Evolutionary conservation across 2,113 vertebrate genomes (phyloP).

Genomic region (Dromas ardeola): DNA sequence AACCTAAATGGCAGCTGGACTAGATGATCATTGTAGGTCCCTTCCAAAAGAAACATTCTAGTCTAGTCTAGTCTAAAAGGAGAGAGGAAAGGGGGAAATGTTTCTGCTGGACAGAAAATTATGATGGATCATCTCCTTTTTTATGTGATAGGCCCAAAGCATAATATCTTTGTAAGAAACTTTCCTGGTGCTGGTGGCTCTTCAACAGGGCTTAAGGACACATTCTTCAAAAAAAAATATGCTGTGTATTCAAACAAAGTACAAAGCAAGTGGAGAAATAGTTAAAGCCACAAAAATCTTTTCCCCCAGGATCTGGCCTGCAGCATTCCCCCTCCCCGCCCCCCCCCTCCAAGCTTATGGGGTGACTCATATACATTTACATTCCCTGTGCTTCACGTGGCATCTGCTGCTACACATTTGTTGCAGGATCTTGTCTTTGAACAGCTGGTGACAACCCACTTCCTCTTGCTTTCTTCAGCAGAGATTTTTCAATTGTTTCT

Average conservation of each 20-base stretch:
- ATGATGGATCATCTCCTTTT: background rate
- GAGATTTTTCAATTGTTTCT: conserved; percentile 45
- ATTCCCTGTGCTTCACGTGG: background rate
- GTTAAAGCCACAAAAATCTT: background rate
- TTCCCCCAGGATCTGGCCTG: background rate
- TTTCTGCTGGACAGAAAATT: background rate
- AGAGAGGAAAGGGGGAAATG: background rate
- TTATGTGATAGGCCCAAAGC: background rate
- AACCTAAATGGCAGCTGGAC: background rate
- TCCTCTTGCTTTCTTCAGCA: conserved; percentile 42
- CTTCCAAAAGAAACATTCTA: background rate
- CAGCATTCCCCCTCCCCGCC: no score
- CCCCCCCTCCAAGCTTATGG: background rate
- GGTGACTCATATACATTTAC: conserved; percentile 16
- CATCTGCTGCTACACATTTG: conserved; percentile 48
- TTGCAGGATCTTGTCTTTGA: conserved; percentile 43
- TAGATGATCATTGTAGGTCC: background rate
- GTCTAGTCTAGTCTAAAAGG: background rate
- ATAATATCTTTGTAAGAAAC: background rate
- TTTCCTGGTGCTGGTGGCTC: background rate
- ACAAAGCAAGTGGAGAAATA: background rate
- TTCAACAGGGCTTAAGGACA: background rate
- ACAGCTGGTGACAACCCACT: conserved; percentile 60
- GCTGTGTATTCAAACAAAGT: background rate
- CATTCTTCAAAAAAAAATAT: background rate